A percentile compares a stretch with the other conserved stretches of the same genome.
Evolutionary conservation across 2,797 vertebrate species (phyloP).

Genomic region (Hoplostethus mediterraneus): DNA sequence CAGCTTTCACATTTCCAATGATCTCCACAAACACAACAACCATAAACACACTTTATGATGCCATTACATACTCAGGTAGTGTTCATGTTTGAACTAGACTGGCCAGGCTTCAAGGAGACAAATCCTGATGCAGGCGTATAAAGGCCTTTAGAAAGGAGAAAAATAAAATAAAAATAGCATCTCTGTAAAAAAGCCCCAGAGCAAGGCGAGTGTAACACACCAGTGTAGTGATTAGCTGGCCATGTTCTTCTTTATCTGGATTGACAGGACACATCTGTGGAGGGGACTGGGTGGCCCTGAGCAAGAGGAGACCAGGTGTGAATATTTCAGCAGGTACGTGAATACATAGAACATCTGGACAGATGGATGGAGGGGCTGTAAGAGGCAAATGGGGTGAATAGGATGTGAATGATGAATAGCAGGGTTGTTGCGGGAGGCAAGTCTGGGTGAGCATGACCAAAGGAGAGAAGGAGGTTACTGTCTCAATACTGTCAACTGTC

Average conservation of each 20-base stretch:
- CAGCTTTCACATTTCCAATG: constrained; percentile 65
- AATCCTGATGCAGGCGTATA: constrained; percentile 1
- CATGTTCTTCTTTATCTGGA: constrained; percentile 79
- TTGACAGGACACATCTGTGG: constrained; percentile 82
- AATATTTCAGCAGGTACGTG: constrained; percentile 75
- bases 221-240: constrained; percentile 71
- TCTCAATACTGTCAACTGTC: no score
- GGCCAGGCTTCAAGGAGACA: constrained; percentile 11
- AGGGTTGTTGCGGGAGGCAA: no score
- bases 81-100: constrained; percentile 9
- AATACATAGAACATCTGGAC: constrained; percentile 72
- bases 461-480: neutral
- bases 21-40: constrained; percentile 64
- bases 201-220: constrained; percentile 30
- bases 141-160: neutral
- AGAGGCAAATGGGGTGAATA: constrained; percentile 11
- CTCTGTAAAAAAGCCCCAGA: constrained; percentile 20
- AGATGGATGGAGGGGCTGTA: constrained; percentile 29
- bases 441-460: neutral
- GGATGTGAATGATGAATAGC: neutral
- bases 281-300: constrained; percentile 62
- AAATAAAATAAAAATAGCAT: constrained; percentile 29
- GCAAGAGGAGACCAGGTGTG: constrained; percentile 68
- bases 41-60: constrained; percentile 67
- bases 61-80: constrained; percentile 43